Percentiles rank a stretch among this genome's conserved stretches.
Conservation (phyloP, 2,888 invertebrate species). For the Alviniconcha strummeri region DNA sequence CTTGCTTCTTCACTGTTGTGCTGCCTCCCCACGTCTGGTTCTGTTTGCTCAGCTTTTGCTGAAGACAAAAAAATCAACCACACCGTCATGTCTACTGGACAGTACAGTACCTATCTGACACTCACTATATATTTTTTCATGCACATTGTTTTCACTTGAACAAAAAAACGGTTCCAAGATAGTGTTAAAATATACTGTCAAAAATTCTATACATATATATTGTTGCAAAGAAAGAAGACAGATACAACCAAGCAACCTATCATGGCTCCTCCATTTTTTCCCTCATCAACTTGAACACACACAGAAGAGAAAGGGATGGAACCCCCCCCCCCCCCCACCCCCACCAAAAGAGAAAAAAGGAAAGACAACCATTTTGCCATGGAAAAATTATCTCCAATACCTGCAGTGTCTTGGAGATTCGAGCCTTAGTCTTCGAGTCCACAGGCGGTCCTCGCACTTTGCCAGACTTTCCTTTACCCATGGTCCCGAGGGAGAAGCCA, state of each 20-base stretch:
- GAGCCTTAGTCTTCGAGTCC: slow-evolving; percentile 98
- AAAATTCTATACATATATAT: too few species aligned
- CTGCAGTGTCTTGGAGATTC: slow-evolving; percentile 95
- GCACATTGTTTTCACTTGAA: too few species aligned
- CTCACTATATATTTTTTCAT: too few species aligned
- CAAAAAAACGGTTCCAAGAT: too few species aligned
- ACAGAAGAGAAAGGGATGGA: not conserved
- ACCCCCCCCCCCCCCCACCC: too few species aligned
- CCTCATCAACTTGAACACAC: not conserved
- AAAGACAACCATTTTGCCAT: too few species aligned
- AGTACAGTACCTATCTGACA: too few species aligned
- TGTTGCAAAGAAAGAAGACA: too few species aligned
- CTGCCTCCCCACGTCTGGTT: slow-evolving; percentile 84
- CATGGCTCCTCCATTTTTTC: not conserved
- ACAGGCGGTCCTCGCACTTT: slow-evolving; percentile 92
- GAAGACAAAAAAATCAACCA: slow-evolving; percentile 26
- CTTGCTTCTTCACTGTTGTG: slow-evolving; percentile 89
- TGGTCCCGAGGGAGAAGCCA: slow-evolving; percentile 95
- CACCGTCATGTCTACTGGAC: too few species aligned
- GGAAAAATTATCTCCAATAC: slow-evolving; percentile 41
- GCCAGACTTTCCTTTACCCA: slow-evolving; percentile 95
- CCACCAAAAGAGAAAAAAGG: too few species aligned
- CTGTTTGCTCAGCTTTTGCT: slow-evolving; percentile 94
- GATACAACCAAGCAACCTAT: too few species aligned
- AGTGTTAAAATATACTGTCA: too few species aligned